Evolutionary conservation across 2,888 invertebrate species (phyloP).

Genomic region (Carterocephalus palaemon): DNA sequence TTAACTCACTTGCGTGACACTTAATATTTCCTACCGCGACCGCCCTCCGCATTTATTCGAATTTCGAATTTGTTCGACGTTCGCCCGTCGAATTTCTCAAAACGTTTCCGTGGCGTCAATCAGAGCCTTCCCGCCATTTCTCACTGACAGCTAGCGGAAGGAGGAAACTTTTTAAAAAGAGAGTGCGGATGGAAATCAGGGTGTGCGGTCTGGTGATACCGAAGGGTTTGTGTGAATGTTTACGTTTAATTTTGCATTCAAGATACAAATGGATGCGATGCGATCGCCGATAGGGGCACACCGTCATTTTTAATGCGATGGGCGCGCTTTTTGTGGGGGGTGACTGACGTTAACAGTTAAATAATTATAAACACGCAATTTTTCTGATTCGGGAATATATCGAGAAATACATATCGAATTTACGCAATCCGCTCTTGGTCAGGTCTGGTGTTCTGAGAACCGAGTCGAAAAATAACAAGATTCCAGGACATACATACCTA

Average conservation of each 20-base stretch:
- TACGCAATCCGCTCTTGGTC: too few relatives aligned
- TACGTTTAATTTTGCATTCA: constrained; percentile 12
- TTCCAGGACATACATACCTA: too few relatives aligned
- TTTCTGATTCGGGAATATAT: too few relatives aligned
- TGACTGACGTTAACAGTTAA: too few relatives aligned
- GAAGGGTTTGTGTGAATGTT: constrained; percentile 11
- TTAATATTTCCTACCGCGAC: constrained; percentile 46
- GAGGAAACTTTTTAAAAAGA: constrained; percentile 43
- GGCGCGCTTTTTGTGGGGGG: too few relatives aligned
- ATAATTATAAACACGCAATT: too few relatives aligned
- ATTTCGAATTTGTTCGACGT: constrained; percentile 19
- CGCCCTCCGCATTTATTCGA: constrained; percentile 26
- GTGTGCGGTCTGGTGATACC: constrained; percentile 19
- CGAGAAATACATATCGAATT: too few relatives aligned
- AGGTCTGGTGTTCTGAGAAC: too few relatives aligned
- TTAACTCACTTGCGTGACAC: constrained; percentile 44
- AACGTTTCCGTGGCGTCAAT: constrained; percentile 59
- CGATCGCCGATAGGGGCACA: constrained; percentile 3
- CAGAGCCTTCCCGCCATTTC: constrained; percentile 57
- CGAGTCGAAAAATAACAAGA: too few relatives aligned
- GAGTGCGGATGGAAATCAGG: constrained; percentile 35
- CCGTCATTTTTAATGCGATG: constrained; percentile 2
- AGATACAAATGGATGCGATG: constrained; percentile 9
- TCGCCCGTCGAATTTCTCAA: constrained; percentile 28
- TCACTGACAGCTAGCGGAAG: constrained; percentile 57